Evolutionary conservation across 1,140 invertebrate genomes (phyloP).

Genomic region (Limonius californicus): DNA sequence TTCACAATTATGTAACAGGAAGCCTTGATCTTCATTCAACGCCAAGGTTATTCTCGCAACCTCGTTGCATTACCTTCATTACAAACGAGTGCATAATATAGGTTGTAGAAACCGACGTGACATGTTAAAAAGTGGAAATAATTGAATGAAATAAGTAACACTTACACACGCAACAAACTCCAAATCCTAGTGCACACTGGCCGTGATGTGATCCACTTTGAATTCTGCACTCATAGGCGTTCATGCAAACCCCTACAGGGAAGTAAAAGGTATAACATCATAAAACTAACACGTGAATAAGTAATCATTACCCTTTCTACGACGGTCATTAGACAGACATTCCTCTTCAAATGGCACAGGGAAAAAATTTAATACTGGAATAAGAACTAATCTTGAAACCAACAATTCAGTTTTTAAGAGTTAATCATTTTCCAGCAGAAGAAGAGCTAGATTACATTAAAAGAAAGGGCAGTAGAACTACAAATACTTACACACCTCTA

Average conservation of each 20-base stretch:
- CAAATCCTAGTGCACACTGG: conserved; percentile 77
- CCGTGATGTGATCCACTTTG: conserved; percentile 70
- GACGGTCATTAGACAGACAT: conserved; percentile 65
- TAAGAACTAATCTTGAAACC: conserved; percentile 16
- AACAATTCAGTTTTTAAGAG: background rate
- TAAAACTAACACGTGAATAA: too few species aligned
- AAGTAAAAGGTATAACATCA: background rate
- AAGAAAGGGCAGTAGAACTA: too few species aligned
- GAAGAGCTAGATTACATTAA: too few species aligned
- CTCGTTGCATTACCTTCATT: too few species aligned
- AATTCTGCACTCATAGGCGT: conserved; percentile 78
- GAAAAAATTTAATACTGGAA: conserved; percentile 72
- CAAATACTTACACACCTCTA: conserved; percentile 28
- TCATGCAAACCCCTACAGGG: conserved; percentile 70
- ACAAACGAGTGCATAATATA: background rate
- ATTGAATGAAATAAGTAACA: conserved; percentile 35
- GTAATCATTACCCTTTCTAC: conserved; percentile 56
- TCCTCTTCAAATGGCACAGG: conserved; percentile 74
- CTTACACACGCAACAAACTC: conserved; percentile 87
- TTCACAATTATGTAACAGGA: background rate
- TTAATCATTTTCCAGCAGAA: too few species aligned
- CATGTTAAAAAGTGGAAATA: background rate
- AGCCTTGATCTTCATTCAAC: too few species aligned
- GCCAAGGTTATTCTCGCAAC: background rate
- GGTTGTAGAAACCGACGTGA: background rate